Evolutionary conservation across 2,888 invertebrate genomes (phyloP).

Genomic region (Ptilodon capucinus): DNA sequence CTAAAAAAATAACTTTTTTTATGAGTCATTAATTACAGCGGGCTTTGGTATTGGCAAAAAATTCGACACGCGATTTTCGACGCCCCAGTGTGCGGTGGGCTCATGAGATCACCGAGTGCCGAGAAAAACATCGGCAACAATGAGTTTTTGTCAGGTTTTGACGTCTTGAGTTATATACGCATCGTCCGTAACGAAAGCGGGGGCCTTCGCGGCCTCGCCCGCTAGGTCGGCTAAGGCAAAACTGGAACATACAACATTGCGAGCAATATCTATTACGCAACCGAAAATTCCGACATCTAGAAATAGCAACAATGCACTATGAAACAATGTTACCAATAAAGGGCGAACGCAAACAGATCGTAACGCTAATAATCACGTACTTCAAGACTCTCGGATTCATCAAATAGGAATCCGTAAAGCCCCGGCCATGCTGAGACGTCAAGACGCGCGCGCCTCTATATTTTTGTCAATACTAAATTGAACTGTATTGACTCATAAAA

Average conservation of each 20-base stretch:
- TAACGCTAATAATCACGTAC: constrained; percentile 14
- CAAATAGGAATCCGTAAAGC: constrained; percentile 48
- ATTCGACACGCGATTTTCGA: too few species aligned
- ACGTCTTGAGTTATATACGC: constrained; percentile 30
- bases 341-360: constrained; percentile 16
- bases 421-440: too few species aligned
- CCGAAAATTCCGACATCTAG: constrained; percentile 25
- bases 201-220: constrained; percentile 57
- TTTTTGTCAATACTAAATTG: too few species aligned
- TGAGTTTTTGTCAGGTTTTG: constrained; percentile 19
- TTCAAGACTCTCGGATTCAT: constrained; percentile 35
- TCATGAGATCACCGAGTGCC: constrained; percentile 6
- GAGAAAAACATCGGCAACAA: constrained; percentile 20
- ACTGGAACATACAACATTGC: constrained; percentile 41
- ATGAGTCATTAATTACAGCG: too few species aligned
- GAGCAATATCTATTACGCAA: constrained; percentile 36
- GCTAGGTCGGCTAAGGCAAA: constrained; percentile 29
- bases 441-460: too few species aligned
- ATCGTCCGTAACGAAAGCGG: constrained; percentile 51
- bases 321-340: neutral
- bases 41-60: too few species aligned
- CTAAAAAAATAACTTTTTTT: too few species aligned
- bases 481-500: too few species aligned
- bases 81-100: too few species aligned
- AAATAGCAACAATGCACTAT: neutral